phyloP scores from a whole-genome alignment of 2,888 invertebrate species.

The Scaptomyza reducta region DNA sequence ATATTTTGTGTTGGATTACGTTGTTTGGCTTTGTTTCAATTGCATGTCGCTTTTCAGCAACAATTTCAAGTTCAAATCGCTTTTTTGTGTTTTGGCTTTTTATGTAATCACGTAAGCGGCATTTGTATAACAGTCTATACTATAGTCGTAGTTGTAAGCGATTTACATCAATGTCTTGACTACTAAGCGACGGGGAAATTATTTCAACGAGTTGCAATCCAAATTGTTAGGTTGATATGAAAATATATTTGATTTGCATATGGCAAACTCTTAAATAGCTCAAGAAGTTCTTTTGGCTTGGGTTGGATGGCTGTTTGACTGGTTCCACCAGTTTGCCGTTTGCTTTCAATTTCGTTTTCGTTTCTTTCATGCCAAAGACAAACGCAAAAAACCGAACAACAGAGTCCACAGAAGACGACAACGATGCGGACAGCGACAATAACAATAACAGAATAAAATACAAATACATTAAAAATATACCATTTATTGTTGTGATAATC shows the following conservation, averaged over 20 bases:
- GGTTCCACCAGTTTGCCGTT: slow-evolving; percentile 71
- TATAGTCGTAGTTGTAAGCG: slow-evolving; percentile 10
- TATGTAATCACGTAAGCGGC: slow-evolving; percentile 70
- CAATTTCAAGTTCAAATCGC: slow-evolving; percentile 70
- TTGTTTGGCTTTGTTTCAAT: slow-evolving; percentile 43
- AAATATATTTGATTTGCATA: slow-evolving; percentile 36
- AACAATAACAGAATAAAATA: slow-evolving; percentile 24
- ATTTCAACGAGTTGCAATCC: slow-evolving; percentile 43
- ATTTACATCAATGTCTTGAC: slow-evolving; percentile 28
- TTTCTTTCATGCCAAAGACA: slow-evolving; percentile 60
- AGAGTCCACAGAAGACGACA: slow-evolving; percentile 34
- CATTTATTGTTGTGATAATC: slow-evolving; percentile 79
- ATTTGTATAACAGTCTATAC: slow-evolving; percentile 39
- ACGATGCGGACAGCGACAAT: slow-evolving; percentile 28
- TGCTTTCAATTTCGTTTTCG: slow-evolving; percentile 51
- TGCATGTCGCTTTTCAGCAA: slow-evolving; percentile 63
- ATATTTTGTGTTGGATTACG: slow-evolving; percentile 11
- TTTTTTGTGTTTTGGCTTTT: slow-evolving; percentile 46
- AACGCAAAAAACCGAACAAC: slow-evolving; percentile 32
- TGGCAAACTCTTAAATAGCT: slow-evolving; percentile 46
- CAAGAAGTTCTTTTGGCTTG: slow-evolving; percentile 63
- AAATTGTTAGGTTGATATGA: slow-evolving; percentile 31
- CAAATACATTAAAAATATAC: slow-evolving; percentile 36
- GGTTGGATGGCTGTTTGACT: slow-evolving; percentile 57
- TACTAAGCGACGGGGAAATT: slow-evolving; percentile 5